Conservation (phyloP, 2,797 vertebrate genomes). For the Cebuella pygmaea region DNA sequence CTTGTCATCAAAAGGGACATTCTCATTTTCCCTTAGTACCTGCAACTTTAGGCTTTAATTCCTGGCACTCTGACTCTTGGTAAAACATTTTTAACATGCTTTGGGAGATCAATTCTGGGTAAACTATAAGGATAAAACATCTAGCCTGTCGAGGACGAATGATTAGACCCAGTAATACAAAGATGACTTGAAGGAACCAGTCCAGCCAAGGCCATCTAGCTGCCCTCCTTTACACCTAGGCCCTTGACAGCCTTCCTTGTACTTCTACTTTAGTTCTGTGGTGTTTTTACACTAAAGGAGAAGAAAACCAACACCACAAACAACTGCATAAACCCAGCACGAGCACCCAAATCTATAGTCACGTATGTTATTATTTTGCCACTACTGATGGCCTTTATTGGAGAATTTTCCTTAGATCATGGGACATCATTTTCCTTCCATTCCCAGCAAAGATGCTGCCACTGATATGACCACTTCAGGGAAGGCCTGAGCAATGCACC, state of each 20-base stretch:
- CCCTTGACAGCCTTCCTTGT: neutral
- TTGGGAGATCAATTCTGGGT: neutral
- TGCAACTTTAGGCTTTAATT: neutral
- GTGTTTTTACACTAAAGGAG: neutral
- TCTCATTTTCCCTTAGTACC: neutral
- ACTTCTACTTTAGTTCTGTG: neutral
- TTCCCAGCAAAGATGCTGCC: neutral
- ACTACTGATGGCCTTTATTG: neutral
- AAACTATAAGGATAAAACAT: neutral
- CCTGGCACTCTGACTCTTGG: neutral
- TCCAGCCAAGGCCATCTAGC: accelerated
- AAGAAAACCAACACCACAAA: neutral
- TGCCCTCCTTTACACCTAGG: neutral
- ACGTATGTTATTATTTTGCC: neutral
- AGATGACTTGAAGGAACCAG: neutral
- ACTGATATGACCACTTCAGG: neutral
- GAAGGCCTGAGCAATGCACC: neutral
- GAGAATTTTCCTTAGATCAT: neutral
- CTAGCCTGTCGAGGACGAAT: neutral
- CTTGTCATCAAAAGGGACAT: neutral
- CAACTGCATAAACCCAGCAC: neutral
- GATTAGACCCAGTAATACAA: neutral
- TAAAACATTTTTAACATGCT: neutral
- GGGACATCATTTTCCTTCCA: neutral
- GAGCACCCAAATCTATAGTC: neutral